Evolutionary conservation across 2,888 invertebrate species (phyloP), one percentile per base, ranked within the genome.

Genomic region (Stenchaetothrips biformis): DNA sequence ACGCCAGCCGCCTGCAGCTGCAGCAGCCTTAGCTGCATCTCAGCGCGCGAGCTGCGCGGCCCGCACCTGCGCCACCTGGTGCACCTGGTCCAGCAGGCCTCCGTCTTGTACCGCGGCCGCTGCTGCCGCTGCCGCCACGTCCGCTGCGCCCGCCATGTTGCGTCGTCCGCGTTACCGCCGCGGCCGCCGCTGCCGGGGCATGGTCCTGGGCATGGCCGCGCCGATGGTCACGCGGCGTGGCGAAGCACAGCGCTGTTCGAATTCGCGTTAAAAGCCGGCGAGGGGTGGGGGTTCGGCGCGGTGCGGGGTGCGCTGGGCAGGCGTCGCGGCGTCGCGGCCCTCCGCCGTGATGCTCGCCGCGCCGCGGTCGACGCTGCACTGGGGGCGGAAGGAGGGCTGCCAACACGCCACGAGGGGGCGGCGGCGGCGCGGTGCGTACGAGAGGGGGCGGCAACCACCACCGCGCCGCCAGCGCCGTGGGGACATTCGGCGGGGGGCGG

Each of bases 371-470:
- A 74, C 67, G 67, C 67, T 74, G 67, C 67, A 74, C 67, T 74
- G 67, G 25, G 67, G 67, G 67, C 67, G 67, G 21, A 21, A 21
- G 37, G 4, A 37, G 37, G 37, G 37, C 37, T 37, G 82, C 80
- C 81, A 80, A 82, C 80, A 77, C 59, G 82, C 82, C 81, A 81
- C 79, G 82, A 81, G 81, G 82, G 82, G 82, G 82, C 83, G 82
- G 82, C 81, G 82, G 82, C 81, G 81, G 82, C 82, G 81, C 80
- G 80, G 80, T 80, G 82, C 81, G 80, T 81, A 82, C 82, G 78
- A 77, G 81, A 77, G 81, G 79, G 81, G 81, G 81, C 81, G 80
- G 83, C 48, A 48, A 67, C 80, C 81, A 81, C 81, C 81, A 81
- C 82, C 37, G 37, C 37, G 37, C 37, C 37, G 37, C 37, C 37